These are phyloP conservation scores for Calvadosia cruxmelitensis DNA, from an alignment of 30 jellyfish, hydroid and myxozoan species.

Conservation along the genomic window DNA sequence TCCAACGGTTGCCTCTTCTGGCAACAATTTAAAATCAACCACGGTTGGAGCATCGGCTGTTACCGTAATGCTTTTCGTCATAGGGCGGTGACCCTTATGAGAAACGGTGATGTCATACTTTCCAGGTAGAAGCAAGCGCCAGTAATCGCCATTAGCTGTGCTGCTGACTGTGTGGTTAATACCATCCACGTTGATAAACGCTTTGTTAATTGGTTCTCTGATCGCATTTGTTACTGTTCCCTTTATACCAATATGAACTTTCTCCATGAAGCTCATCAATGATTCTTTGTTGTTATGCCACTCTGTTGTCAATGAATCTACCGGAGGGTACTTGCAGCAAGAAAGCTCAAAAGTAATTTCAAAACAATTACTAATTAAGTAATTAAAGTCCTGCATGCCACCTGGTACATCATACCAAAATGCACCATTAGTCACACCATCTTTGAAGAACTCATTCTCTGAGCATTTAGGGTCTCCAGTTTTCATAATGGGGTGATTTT, in stretches of 20 bases:
- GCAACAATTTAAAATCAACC: constrained; percentile 23
- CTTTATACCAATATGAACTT: constrained; percentile 89
- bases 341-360: constrained; percentile 92
- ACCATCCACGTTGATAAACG: constrained; percentile 53
- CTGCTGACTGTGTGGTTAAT: constrained; percentile 53
- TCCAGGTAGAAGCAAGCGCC: constrained; percentile 97
- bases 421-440: constrained; percentile 99
- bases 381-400: constrained; percentile 99
- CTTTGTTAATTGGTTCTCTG: constrained; percentile 61
- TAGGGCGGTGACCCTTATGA: constrained; percentile 34
- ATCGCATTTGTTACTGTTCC: constrained; percentile 42
- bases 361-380: constrained; percentile 76
- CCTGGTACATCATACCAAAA: constrained; percentile 98
- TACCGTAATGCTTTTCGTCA: constrained; percentile 20
- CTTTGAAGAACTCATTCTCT: constrained; percentile 49
- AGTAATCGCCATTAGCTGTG: constrained; percentile 77
- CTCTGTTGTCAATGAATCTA: constrained; percentile 33
- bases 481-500: constrained; percentile 88
- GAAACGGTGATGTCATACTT: constrained; percentile 36
- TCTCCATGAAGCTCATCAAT: constrained; percentile 55
- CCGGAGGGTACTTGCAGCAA: constrained; percentile 91
- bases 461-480: constrained; percentile 84
- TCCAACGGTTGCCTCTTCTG: neutral
- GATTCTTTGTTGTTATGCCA: constrained; percentile 88
- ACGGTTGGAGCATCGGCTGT: constrained; percentile 27